Conservation (phyloP, 2,888 invertebrate species). For the Xiphydria camelus region DNA sequence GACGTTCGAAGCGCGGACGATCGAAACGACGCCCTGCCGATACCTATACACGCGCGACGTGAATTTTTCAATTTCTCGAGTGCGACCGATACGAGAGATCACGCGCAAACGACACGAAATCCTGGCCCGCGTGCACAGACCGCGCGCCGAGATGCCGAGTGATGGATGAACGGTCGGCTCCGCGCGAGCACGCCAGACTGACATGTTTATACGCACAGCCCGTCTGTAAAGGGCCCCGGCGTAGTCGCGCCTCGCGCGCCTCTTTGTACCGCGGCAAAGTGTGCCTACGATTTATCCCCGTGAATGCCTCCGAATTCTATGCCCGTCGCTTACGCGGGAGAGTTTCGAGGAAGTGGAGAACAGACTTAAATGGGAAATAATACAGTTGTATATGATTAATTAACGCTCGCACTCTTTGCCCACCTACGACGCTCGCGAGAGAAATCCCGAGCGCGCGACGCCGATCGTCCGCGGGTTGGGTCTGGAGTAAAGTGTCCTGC, state of each 20-base stretch:
- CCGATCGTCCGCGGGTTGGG: too few species aligned
- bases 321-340: constrained; percentile 26
- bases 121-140: constrained; percentile 8
- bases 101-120: constrained; percentile 18
- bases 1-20: too few species aligned
- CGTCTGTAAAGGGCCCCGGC: constrained; percentile 42
- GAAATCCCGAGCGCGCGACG: too few species aligned
- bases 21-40: too few species aligned
- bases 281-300: constrained; percentile 45
- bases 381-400: constrained; percentile 56
- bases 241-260: constrained; percentile 29
- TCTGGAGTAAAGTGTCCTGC: too few species aligned
- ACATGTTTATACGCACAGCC: constrained; percentile 56
- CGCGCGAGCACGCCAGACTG: constrained; percentile 49
- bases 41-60: too few species aligned
- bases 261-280: constrained; percentile 43
- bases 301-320: constrained; percentile 44
- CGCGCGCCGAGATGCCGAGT: constrained; percentile 27
- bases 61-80: too few species aligned
- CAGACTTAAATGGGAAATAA: constrained; percentile 50
- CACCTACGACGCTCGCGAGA: constrained; percentile 46
- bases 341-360: constrained; percentile 30
- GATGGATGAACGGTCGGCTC: constrained; percentile 51
- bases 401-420: constrained; percentile 36
- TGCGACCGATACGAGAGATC: constrained; percentile 2